Conservation (phyloP, 2,113 vertebrate species). For the Fregata magnificens region DNA sequence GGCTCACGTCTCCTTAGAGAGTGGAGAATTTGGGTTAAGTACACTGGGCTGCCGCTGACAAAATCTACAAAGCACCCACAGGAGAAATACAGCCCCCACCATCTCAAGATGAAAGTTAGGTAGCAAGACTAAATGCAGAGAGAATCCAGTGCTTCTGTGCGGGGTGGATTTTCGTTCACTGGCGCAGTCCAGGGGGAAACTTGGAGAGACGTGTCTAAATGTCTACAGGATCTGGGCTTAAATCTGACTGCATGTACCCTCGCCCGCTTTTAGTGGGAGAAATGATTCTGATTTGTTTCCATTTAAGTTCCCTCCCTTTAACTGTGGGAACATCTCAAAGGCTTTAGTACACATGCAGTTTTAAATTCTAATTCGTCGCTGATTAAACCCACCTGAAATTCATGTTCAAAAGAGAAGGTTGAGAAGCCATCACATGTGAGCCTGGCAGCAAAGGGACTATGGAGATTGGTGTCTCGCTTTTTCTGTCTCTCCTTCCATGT, state of each 20-base stretch:
- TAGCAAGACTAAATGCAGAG: neutral
- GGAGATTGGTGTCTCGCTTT: neutral
- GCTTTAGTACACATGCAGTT: neutral
- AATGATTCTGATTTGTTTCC: neutral
- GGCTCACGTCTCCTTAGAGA: neutral
- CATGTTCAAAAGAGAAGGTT: slow-evolving; percentile 6
- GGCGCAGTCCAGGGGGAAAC: neutral
- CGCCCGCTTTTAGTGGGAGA: neutral
- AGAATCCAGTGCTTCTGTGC: neutral
- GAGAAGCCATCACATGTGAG: neutral
- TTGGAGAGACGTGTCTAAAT: neutral
- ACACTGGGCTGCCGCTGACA: neutral
- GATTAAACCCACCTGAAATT: slow-evolving; percentile 30
- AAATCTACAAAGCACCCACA: neutral
- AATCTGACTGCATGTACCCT: neutral
- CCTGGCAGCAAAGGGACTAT: neutral
- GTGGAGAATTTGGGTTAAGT: slow-evolving; percentile 5
- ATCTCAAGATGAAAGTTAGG: neutral
- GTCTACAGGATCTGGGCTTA: neutral
- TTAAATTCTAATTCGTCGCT: neutral
- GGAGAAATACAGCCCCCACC: neutral
- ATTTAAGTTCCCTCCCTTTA: neutral
- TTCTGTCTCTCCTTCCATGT: neutral
- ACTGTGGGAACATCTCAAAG: neutral
- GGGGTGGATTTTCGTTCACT: neutral